Evolutionary conservation across 92 coral and sea anemone genomes (phyloP).

Genomic region (Actinostola sp.): DNA sequence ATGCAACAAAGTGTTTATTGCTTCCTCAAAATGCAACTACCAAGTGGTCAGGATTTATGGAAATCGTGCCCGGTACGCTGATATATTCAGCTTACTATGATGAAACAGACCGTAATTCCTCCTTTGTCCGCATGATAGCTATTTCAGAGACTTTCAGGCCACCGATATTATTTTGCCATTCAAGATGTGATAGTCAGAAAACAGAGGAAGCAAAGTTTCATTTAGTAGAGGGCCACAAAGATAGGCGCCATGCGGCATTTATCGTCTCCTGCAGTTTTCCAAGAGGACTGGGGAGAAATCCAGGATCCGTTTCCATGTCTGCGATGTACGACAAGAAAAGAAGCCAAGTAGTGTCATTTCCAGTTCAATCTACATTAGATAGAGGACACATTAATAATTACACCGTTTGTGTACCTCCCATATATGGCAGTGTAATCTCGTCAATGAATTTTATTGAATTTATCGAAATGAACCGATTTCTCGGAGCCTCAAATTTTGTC

Average conservation of each 20-base stretch:
- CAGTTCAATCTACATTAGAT: slow-evolving; percentile 14
- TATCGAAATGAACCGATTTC: slow-evolving; percentile 48
- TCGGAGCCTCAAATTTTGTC: slow-evolving; percentile 61
- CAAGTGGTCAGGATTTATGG: slow-evolving; percentile 27
- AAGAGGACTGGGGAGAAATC: slow-evolving; percentile 33
- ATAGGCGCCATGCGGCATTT: slow-evolving; percentile 54
- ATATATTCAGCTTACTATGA: slow-evolving; percentile 41
- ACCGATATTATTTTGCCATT: slow-evolving; percentile 26
- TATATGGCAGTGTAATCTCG: slow-evolving; percentile 29
- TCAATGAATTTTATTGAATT: slow-evolving; percentile 44
- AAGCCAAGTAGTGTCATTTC: not conserved
- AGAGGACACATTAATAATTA: not conserved
- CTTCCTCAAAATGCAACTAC: slow-evolving; percentile 2
- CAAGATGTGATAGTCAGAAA: slow-evolving; percentile 12
- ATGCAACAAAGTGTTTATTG: slow-evolving; percentile 7
- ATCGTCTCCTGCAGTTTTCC: slow-evolving; percentile 59
- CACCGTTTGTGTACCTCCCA: slow-evolving; percentile 61
- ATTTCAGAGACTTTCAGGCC: slow-evolving; percentile 47
- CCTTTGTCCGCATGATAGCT: slow-evolving; percentile 34
- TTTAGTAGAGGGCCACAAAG: slow-evolving; percentile 13
- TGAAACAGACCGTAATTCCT: slow-evolving; percentile 1
- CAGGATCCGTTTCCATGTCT: slow-evolving; percentile 40
- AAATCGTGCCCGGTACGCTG: slow-evolving; percentile 35
- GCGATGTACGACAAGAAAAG: slow-evolving; percentile 14
- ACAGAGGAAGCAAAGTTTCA: slow-evolving; percentile 25